phyloP scores from a whole-genome alignment of 1,140 invertebrate species.

The Melipona quadrifasciata region DNA sequence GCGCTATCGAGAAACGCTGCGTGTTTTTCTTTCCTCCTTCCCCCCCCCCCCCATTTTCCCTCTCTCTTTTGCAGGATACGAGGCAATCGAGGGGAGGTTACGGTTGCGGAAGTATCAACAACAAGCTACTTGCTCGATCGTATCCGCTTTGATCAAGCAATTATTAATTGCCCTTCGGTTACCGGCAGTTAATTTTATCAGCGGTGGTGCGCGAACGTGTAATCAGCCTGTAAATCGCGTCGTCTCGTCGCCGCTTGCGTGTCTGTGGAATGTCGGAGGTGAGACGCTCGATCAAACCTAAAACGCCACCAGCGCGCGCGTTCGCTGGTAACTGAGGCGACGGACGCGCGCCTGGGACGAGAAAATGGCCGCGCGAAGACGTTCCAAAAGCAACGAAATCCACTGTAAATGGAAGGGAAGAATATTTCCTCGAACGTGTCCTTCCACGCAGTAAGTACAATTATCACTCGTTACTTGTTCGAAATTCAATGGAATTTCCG shows the following conservation, averaged over 20 bases:
- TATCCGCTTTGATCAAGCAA: constrained; percentile 13
- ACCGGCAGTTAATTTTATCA: constrained; percentile 2
- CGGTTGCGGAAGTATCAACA: neutral
- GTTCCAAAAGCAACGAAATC: too few relatives aligned
- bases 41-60: too few relatives aligned
- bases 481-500: too few relatives aligned
- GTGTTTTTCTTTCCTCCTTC: too few relatives aligned
- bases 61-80: neutral
- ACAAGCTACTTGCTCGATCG: neutral
- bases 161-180: constrained; percentile 26
- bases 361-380: too few relatives aligned
- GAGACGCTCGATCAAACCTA: neutral
- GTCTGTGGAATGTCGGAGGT: too few relatives aligned
- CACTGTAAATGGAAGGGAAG: too few relatives aligned
- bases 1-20: too few relatives aligned
- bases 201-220: neutral
- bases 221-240: neutral
- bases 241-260: neutral
- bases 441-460: too few relatives aligned
- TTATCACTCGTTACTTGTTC: too few relatives aligned
- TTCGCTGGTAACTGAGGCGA: constrained; percentile 39
- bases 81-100: neutral
- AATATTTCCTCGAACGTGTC: too few relatives aligned
- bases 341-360: too few relatives aligned
- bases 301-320: neutral